A percentile compares a stretch with the other conserved stretches of the same genome.
These are phyloP conservation scores for Erpornis zantholeuca DNA, from an alignment of 2,113 vertebrate species.

Conservation along the genomic window DNA sequence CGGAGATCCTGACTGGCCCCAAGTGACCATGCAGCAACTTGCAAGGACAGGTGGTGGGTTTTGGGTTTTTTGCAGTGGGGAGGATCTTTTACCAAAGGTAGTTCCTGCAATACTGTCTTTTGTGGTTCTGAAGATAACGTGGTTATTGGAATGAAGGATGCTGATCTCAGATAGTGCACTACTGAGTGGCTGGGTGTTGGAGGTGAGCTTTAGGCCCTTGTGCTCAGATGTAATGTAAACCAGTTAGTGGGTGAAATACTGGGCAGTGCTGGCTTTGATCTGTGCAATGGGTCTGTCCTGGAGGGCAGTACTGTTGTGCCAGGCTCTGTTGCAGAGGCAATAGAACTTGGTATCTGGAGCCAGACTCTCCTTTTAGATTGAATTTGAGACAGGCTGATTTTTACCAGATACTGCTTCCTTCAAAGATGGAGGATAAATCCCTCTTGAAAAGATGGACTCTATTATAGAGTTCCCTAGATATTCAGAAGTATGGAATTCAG, in stretches of 20 bases:
- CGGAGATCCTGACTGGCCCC: rapidly evolving
- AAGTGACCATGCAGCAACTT: neutral
- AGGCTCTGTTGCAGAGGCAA: neutral
- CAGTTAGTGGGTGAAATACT: neutral
- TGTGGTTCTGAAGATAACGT: neutral
- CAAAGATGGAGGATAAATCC: neutral
- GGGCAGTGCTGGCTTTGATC: neutral
- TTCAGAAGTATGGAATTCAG: neutral
- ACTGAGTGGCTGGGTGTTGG: neutral
- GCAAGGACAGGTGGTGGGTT: neutral
- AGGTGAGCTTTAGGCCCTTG: neutral
- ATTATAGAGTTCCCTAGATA: neutral
- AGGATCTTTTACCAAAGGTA: neutral
- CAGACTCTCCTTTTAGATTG: neutral
- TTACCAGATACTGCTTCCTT: neutral
- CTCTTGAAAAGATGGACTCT: neutral
- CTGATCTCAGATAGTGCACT: neutral
- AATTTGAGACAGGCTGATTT: neutral
- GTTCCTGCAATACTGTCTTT: neutral
- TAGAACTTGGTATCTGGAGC: neutral
- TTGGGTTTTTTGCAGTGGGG: neutral
- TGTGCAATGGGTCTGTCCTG: neutral
- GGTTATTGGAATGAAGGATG: neutral
- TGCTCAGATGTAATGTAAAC: neutral
- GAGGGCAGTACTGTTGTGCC: neutral